phyloP scores from a whole-genome alignment of 2,888 invertebrate genomes.

The Mimumesa dahlbomi region DNA sequence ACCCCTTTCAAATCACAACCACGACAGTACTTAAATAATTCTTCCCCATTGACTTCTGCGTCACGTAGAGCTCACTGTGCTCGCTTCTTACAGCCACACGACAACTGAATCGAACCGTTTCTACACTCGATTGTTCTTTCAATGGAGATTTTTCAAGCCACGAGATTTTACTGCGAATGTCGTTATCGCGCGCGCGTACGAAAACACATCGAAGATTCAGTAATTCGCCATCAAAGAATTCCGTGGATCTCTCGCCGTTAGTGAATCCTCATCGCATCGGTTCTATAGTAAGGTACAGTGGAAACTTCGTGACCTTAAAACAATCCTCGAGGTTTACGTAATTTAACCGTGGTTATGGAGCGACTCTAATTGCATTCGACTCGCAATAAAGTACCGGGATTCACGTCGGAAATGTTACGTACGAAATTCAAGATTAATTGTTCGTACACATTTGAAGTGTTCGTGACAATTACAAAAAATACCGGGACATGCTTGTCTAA shows the following conservation, averaged over 20 bases:
- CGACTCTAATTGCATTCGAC: not conserved
- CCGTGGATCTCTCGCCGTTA: not conserved
- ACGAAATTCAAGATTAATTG: too few relatives aligned
- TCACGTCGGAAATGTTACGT: too few relatives aligned
- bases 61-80: slow-evolving; percentile 37
- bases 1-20: slow-evolving; percentile 48
- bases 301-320: not conserved
- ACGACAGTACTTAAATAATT: slow-evolving; percentile 61
- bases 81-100: slow-evolving; percentile 30
- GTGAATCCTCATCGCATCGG: not conserved
- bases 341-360: slow-evolving; percentile 21
- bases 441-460: too few relatives aligned
- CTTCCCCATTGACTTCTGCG: slow-evolving; percentile 55
- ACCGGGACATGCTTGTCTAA: too few relatives aligned
- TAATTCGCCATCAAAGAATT: not conserved
- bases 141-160: slow-evolving; percentile 47
- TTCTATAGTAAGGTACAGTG: slow-evolving; percentile 27
- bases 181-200: slow-evolving; percentile 12
- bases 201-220: slow-evolving; percentile 11
- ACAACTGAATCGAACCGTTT: slow-evolving; percentile 57
- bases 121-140: slow-evolving; percentile 57
- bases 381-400: too few relatives aligned
- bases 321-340: not conserved
- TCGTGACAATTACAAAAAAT: too few relatives aligned
- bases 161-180: slow-evolving; percentile 29